phyloP scores from a whole-genome alignment of 2,888 invertebrate species.

The Beris morrisii region DNA sequence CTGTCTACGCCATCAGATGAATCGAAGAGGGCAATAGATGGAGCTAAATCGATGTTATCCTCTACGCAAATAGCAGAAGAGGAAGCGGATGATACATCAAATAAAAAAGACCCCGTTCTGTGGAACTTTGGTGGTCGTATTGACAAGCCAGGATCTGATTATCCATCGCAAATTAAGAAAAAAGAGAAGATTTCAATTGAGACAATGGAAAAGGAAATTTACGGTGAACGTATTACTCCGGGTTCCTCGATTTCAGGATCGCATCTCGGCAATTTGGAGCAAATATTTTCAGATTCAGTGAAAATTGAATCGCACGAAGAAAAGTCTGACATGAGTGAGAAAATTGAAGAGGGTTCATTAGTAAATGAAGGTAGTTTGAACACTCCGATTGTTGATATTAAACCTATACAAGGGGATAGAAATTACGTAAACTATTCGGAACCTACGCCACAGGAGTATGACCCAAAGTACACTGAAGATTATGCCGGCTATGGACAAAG shows the following conservation, averaged over 20 bases:
- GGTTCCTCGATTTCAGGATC: slow-evolving; percentile 3
- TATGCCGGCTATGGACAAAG: too few relatives aligned
- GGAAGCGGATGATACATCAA: slow-evolving; percentile 9
- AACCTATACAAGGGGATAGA: too few relatives aligned
- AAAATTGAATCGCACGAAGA: slow-evolving; percentile 22
- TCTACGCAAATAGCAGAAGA: slow-evolving; percentile 16
- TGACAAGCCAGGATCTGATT: slow-evolving; percentile 20
- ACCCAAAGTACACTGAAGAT: too few relatives aligned
- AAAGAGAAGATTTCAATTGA: slow-evolving; percentile 51
- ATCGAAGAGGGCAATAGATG: slow-evolving; percentile 18
- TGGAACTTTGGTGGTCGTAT: slow-evolving; percentile 36
- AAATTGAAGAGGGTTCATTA: neutral
- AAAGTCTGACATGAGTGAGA: slow-evolving; percentile 32
- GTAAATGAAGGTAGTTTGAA: too few relatives aligned
- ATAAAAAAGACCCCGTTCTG: slow-evolving; percentile 11
- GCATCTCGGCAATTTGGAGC: slow-evolving; percentile 4
- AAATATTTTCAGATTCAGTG: slow-evolving; percentile 7
- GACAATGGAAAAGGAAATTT: slow-evolving; percentile 56
- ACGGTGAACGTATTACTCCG: slow-evolving; percentile 51
- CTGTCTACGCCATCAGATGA: slow-evolving; percentile 18
- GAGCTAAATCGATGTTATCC: slow-evolving; percentile 19
- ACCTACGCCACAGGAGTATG: too few relatives aligned
- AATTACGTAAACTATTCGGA: too few relatives aligned
- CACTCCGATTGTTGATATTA: too few relatives aligned
- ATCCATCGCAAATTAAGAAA: slow-evolving; percentile 39